Percentiles rank a stretch among this genome's conserved stretches.
phyloP scores from a whole-genome alignment of 2,888 invertebrate species.

The Macropis europaea region DNA sequence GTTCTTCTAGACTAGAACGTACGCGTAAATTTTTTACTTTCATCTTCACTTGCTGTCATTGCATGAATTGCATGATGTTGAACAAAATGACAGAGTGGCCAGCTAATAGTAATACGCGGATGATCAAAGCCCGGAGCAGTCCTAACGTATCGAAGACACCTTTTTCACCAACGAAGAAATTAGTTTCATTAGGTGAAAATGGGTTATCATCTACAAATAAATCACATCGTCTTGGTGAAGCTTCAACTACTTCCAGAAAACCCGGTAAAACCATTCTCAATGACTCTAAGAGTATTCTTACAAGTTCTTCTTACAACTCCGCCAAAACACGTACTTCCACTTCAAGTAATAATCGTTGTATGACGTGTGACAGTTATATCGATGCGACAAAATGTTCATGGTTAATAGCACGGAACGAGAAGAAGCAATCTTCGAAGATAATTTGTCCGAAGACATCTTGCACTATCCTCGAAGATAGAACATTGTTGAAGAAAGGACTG shows the following conservation, averaged over 20 bases:
- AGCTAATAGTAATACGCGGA: conserved; percentile 50
- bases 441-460: conserved; percentile 66
- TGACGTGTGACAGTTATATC: conserved; percentile 4
- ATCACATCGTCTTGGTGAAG: conserved; percentile 18
- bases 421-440: conserved; percentile 54
- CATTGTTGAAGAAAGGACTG: conserved; percentile 74
- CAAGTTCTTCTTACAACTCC: conserved; percentile 12
- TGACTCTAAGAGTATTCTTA: conserved; percentile 7
- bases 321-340: conserved; percentile 28
- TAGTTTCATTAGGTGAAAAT: conserved; percentile 12
- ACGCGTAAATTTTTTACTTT: not conserved
- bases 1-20: no score
- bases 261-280: conserved; percentile 11
- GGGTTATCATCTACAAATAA: conserved; percentile 25
- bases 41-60: not conserved
- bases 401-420: conserved; percentile 37
- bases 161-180: conserved; percentile 39
- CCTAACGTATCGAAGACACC: conserved; percentile 72
- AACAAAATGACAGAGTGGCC: conserved; percentile 49
- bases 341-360: conserved; percentile 30
- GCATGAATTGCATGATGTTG: conserved; percentile 30
- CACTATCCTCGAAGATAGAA: conserved; percentile 75
- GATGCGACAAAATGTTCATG: conserved; percentile 23
- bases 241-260: conserved; percentile 10
- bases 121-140: conserved; percentile 75